Base-by-base conservation (phyloP, 2,113 vertebrate genomes). In the Myodes glareolus region DNA sequence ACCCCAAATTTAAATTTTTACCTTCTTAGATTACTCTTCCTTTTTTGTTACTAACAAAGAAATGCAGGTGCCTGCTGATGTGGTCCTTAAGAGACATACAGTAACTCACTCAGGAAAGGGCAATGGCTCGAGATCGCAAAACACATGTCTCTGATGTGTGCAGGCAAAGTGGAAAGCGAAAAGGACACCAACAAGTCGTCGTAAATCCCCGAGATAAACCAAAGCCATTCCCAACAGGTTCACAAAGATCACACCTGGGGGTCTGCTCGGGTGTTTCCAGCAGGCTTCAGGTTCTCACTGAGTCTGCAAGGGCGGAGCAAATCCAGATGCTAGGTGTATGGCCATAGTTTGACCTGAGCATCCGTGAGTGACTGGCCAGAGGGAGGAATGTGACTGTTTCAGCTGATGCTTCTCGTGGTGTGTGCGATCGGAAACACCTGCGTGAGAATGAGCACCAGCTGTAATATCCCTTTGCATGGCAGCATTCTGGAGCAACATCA, bases 21-120 rank as follows among this genome's bases (percentile, higher is more conserved):
- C 78, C 47, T 96, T 84, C 91, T 17, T 72, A 39, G 13, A 93
- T 6, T 23, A 75, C 16, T 21, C 55, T 96, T 84, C 33, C 73
- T 96, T 55, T 95, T 88, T 92, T 36, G 5, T 94, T 67, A 95
- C 50, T 92, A 88, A 90, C 91, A 89, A 84, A 70, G 61, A 96
- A n/a, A 94, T 72, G 27, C 36, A 92, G 63, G 68, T 93, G 36
- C 14, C 39, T 52, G 13, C 1, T 87, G 81, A 68, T 13, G 14
- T 6, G 29, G 4, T 91, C 58, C 45, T 72, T n/a, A 92, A 87
- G 65, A 94, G 39, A 50, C 27, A 75, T 36, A 91, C 90, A 73
- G 73, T 50, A 67, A 31, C 25, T 63, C 50, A 31, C 25, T 63
- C 50, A 90, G 78, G 88, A 96, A 90, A 75, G 52, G 94, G 47